Evolutionary conservation across 2,888 invertebrate genomes (phyloP), one percentile per base, ranked within the genome.

Genomic region (Acronicta leporina): DNA sequence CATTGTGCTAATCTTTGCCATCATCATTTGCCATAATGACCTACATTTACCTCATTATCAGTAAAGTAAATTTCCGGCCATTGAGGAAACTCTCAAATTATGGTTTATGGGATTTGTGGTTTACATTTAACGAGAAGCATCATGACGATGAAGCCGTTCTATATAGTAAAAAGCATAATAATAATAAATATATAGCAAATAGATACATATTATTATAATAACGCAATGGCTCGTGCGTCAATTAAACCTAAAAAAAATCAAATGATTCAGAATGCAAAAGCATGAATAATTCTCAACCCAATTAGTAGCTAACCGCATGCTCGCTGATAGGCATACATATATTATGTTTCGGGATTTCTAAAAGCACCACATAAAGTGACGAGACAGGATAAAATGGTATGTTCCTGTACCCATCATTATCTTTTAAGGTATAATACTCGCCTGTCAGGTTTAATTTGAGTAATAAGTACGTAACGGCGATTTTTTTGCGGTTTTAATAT

Each of bases 191-290:
- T 56, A 52, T 60, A 64, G 52, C 59, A 66, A 56, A 64, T 49
- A 11, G 0, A 33, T 44, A 69, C n/a, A n/a, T n/a, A n/a, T n/a
- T n/a, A 65, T 27, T 53, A 35, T 44, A 25, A 55, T 14, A 14
- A 70, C 44, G 66, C 30, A 35, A 35, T 20, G 45, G 15, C 56
- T 59, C 73, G 79, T 89, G 85, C 88, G 88, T 88, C 89, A 89
- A 84, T 86, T 58, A 64, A 77, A 81, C 80, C 77, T 33, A 44
- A 38, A 45, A 41, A 79, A 81, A 72, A 64, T 55, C 30, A 74
- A 76, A 76, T 89, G 87, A 89, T 79, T 88, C 87, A 89, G 68
- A 68, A 76, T 78, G 82, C 54, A 68, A 65, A 16, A 55, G 27
- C 46, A 68, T 86, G 85, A 87, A 68, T 87, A 84, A 85, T 67